These are phyloP conservation scores for Folsomia candida DNA, from an alignment of 2,888 invertebrate genomes.

Conservation along the genomic window DNA sequence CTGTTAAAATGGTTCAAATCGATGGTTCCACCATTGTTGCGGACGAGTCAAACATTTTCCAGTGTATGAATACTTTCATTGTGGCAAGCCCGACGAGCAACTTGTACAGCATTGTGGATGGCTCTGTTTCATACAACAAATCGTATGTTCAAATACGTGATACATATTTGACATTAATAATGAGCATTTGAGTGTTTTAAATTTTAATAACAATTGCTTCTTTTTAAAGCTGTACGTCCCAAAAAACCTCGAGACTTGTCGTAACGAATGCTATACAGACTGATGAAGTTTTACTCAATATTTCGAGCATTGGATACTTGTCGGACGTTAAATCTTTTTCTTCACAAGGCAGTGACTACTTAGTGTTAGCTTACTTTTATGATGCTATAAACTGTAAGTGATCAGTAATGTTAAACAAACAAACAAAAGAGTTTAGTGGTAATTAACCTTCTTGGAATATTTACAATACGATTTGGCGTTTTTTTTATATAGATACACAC, in stretches of 20 bases:
- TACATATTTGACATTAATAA: background rate
- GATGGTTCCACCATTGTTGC: background rate
- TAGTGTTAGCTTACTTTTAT: slow-evolving; percentile 42
- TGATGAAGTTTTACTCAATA: background rate
- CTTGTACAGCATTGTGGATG: slow-evolving; percentile 33
- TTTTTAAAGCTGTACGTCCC: background rate
- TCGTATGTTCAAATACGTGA: slow-evolving; percentile 27
- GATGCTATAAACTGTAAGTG: slow-evolving; percentile 25
- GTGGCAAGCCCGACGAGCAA: slow-evolving; percentile 12
- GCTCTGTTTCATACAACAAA: slow-evolving; percentile 34
- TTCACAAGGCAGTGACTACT: slow-evolving; percentile 28
- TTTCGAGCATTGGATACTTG: slow-evolving; percentile 30
- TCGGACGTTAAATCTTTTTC: slow-evolving; percentile 42
- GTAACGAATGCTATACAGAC: background rate
- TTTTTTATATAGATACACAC: slow-evolving; percentile 30
- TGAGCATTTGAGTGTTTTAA: background rate
- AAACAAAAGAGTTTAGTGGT: background rate
- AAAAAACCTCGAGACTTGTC: background rate
- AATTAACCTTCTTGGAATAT: background rate
- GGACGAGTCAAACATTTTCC: background rate
- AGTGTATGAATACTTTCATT: slow-evolving; percentile 36
- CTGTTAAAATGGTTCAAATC: slow-evolving; percentile 28
- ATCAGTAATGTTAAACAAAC: no score
- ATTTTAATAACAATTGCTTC: background rate
- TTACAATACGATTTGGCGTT: background rate